Evolutionary conservation across 2,797 vertebrate species (phyloP), one percentile per base, ranked within the genome.

Genomic region (Pogoniulus pusillus): DNA sequence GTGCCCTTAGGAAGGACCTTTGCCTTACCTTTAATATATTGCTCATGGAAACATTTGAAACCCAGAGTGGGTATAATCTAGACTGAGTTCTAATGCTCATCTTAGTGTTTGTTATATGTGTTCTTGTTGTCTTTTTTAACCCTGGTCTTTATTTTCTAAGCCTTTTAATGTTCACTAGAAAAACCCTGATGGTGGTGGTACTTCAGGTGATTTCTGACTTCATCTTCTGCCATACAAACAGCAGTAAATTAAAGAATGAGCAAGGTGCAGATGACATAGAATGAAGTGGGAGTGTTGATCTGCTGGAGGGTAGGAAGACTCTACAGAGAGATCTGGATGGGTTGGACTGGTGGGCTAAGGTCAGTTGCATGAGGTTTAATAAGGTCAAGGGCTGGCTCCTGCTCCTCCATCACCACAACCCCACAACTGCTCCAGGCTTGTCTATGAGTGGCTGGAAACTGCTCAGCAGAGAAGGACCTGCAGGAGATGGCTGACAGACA

Each of bases 191-290:
- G 85, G 82, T 90, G 78, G 34, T 81, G 84, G 89, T 85, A 64
- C 49, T 82, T 89, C 49, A 76, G 22, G n/a, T 80, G 23, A 68
- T 83, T 92, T 92, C 74, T 93, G 80, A 43, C 32, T 87, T 37
- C 41, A 15, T 89, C 49, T 88, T 95, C 55, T 94, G 79, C 71
- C 83, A 12, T 75, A 51, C 66, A 68, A 93, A 76, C 90, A 93
- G 71, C 60, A 92, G 80, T 72, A 93, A 87, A 47, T 82, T 78
- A 84, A 83, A 68, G 63, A 80, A 13, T 35, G 23, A 85, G 11
- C 13, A 72, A 24, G 43, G 12, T 47, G 47, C 11, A 47, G 11
- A 24, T 47, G 47, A 47, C 47, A 23, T 47, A 22, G 12, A 47
- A 47, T 12, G 22, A 47, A 47, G 22, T 47, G 47, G 11, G 47